These are phyloP conservation scores for Bufo bufo DNA, from an alignment of 2,113 vertebrate species.

Conservation along the genomic window DNA sequence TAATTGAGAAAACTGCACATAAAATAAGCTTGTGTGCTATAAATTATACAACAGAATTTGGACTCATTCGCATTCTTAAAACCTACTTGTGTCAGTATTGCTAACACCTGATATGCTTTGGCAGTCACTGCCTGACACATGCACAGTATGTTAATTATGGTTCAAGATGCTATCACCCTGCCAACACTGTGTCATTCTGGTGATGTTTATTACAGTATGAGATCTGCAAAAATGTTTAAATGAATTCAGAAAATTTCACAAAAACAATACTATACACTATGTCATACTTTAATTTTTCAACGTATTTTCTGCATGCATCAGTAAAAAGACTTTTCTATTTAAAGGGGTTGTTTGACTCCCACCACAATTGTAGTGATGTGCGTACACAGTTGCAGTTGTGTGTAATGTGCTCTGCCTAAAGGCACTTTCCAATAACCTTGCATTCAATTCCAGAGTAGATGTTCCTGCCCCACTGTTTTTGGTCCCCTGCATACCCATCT, in stretches of 20 bases:
- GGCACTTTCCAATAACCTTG: too few relatives aligned
- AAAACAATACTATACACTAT: not conserved
- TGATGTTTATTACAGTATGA: slow-evolving; percentile 32
- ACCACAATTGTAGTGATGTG: too few relatives aligned
- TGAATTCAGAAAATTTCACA: not conserved
- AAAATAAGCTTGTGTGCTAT: not conserved
- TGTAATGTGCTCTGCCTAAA: too few relatives aligned
- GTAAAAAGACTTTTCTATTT: not conserved
- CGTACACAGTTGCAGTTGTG: too few relatives aligned
- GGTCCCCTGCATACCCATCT: too few relatives aligned
- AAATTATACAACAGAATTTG: slow-evolving; percentile 29
- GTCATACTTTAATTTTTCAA: not conserved
- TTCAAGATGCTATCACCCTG: slow-evolving; percentile 49
- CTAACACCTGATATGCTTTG: slow-evolving; percentile 54
- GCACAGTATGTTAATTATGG: slow-evolving; percentile 54
- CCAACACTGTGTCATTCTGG: slow-evolving; percentile 34
- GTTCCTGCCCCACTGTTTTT: too few relatives aligned
- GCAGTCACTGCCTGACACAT: slow-evolving; percentile 51
- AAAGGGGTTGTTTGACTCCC: too few relatives aligned
- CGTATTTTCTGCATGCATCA: not conserved
- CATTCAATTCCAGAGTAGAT: too few relatives aligned
- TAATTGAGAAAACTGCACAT: not conserved
- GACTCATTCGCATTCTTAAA: slow-evolving; percentile 32
- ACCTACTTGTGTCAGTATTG: slow-evolving; percentile 38
- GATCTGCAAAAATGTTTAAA: slow-evolving; percentile 28